Base-by-base conservation (phyloP, 30 jellyfish, hydroid and myxozoan species). In the Morbakka virulenta region DNA sequence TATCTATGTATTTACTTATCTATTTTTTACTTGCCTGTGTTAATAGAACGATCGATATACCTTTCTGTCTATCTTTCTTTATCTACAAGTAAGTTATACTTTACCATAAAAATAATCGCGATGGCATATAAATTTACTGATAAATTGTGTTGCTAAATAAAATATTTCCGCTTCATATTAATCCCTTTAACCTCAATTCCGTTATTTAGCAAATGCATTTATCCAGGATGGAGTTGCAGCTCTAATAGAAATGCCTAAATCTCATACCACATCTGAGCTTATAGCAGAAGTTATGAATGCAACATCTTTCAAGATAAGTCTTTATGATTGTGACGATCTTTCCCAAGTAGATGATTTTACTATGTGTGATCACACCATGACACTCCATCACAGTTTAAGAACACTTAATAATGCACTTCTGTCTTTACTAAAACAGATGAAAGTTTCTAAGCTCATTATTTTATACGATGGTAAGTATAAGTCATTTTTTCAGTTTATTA, bases 401-500 rank as follows among this genome's bases (percentile, higher is more conserved):
- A 77, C 88, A 20, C 64, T 77, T 41, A 77, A 77, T 50, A 62
- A 32, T 47, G 88, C 88, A 11, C 65, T 77, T 22, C 74, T 34
- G 23, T 79, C 25, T 20, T 28, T 77, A 26, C 47, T 77, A 20
- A 4, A 62, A 0, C 63, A 68, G 12, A 26, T 67, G 2, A 77
- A 77, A 32, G 62, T 77, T 1, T 17, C 88, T 3, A 32, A 77
- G 14, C 74, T 67, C 2, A 34, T 77, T 26, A 63, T 77, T 24
- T 76, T 77, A 4, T 77, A 77, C 26, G 88, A 77, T 77, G 88
- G 88, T 63, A 26, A 11, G 88, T 77, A 20, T 1, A n/a, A n/a
- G n/a, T n/a, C n/a, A n/a, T n/a, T n/a, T n/a, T n/a, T n/a, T n/a
- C n/a, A n/a, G n/a, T n/a, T n/a, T n/a, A n/a, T n/a, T n/a, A n/a